A percentile compares a stretch with the other conserved stretches of the same genome.
Conservation (phyloP, 2,888 invertebrate genomes). For the Hedychridium roseum region DNA sequence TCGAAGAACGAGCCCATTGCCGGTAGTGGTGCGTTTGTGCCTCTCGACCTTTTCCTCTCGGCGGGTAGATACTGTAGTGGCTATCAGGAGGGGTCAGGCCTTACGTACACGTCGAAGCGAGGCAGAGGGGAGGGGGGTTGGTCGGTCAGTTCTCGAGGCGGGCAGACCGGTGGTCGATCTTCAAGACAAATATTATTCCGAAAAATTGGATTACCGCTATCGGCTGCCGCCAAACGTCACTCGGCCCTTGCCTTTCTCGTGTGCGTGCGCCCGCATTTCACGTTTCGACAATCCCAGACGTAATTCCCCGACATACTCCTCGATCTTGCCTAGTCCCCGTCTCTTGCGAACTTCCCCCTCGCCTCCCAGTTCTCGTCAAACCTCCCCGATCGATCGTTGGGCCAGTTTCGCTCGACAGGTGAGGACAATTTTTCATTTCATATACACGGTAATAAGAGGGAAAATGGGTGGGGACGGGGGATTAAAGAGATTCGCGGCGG, state of each 20-base stretch:
- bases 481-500: no score
- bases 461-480: slow-evolving; percentile 10
- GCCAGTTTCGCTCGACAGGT: no score
- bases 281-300: no score
- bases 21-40: no score
- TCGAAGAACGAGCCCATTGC: no score
- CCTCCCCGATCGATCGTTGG: no score
- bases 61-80: no score
- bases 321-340: slow-evolving; percentile 20
- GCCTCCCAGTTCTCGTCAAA: slow-evolving; percentile 11
- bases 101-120: slow-evolving; percentile 20
- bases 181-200: slow-evolving; percentile 62
- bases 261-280: not conserved
- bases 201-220: slow-evolving; percentile 63
- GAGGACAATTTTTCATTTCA: no score
- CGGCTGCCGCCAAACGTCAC: slow-evolving; percentile 48
- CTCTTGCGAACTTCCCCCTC: slow-evolving; percentile 25
- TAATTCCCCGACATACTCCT: no score
- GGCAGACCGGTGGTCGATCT: slow-evolving; percentile 52
- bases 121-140: no score
- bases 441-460: no score
- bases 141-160: slow-evolving; percentile 21
- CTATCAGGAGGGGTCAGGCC: slow-evolving; percentile 20
- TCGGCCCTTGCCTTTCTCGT: slow-evolving; percentile 1
- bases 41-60: not conserved